These are phyloP conservation scores for Tragelaphus strepsiceros DNA, from an alignment of 2,113 vertebrate species.

Conservation along the genomic window DNA sequence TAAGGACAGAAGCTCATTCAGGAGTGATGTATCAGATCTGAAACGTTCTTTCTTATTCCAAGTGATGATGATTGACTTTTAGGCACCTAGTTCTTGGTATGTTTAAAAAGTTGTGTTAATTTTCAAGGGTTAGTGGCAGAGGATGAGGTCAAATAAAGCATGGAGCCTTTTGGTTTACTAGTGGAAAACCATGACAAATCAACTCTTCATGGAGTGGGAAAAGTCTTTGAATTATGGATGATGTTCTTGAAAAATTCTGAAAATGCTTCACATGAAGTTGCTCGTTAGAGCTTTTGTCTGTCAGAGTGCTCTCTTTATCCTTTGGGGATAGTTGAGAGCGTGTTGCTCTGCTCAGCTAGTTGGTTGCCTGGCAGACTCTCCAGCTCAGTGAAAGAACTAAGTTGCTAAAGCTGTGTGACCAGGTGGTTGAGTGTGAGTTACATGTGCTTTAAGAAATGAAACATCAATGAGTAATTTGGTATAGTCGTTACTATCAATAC, in stretches of 20 bases:
- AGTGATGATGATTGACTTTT: neutral
- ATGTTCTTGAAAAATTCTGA: neutral
- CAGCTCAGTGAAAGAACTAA: neutral
- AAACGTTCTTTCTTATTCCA: neutral
- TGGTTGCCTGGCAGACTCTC: neutral
- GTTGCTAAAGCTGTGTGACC: neutral
- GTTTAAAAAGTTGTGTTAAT: neutral
- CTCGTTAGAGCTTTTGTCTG: neutral
- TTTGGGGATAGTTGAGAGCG: neutral
- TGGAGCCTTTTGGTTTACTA: neutral
- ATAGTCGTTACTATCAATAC: neutral
- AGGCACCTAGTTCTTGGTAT: neutral
- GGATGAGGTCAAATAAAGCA: neutral
- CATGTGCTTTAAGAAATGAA: neutral
- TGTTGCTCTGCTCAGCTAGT: neutral
- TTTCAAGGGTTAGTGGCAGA: neutral
- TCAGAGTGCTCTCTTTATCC: neutral
- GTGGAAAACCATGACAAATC: neutral
- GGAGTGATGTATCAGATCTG: neutral
- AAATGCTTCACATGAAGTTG: neutral
- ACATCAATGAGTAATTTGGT: neutral
- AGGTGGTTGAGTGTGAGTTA: neutral
- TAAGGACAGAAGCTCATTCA: neutral
- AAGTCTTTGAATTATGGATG: neutral
- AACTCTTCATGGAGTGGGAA: neutral